Evolutionary conservation across 2,113 vertebrate genomes (phyloP).

Genomic region (Ciconia maguari): DNA sequence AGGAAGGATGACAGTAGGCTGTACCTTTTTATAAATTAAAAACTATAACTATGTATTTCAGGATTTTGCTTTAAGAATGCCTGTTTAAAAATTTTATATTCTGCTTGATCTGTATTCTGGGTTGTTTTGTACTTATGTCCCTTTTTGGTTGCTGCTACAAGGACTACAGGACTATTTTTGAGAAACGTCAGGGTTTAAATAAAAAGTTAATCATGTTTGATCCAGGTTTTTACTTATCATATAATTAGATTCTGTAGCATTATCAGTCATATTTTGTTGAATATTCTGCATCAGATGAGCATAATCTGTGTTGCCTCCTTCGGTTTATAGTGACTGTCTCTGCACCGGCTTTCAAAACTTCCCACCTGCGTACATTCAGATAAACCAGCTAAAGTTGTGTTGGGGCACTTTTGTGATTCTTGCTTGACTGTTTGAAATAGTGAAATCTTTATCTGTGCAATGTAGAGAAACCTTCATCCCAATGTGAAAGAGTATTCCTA

Average conservation of each 20-base stretch:
- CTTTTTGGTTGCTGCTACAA: slow-evolving; percentile 67
- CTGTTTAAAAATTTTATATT: neutral
- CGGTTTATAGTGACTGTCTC: neutral
- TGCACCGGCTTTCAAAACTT: neutral
- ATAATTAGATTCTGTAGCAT: neutral
- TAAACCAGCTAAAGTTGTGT: neutral
- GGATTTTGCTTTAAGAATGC: slow-evolving; percentile 11
- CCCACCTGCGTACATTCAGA: neutral
- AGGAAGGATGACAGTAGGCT: neutral
- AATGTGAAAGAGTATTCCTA: neutral
- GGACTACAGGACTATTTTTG: slow-evolving; percentile 22
- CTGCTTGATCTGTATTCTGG: neutral
- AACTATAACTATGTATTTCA: neutral
- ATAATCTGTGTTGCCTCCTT: neutral
- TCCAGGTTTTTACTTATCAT: neutral
- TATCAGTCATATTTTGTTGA: neutral
- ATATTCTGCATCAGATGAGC: neutral
- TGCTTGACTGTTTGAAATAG: neutral
- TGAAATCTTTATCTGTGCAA: neutral
- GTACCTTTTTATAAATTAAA: slow-evolving; percentile 26
- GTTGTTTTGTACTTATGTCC: slow-evolving; percentile 13
- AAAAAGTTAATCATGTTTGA: slow-evolving; percentile 12
- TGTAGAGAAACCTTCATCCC: neutral
- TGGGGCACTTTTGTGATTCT: neutral
- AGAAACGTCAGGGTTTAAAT: slow-evolving; percentile 6